Percentiles rank a stretch among this genome's conserved stretches.
phyloP scores from a whole-genome alignment of 2,888 invertebrate genomes.

The Trichopria drosophilae region DNA sequence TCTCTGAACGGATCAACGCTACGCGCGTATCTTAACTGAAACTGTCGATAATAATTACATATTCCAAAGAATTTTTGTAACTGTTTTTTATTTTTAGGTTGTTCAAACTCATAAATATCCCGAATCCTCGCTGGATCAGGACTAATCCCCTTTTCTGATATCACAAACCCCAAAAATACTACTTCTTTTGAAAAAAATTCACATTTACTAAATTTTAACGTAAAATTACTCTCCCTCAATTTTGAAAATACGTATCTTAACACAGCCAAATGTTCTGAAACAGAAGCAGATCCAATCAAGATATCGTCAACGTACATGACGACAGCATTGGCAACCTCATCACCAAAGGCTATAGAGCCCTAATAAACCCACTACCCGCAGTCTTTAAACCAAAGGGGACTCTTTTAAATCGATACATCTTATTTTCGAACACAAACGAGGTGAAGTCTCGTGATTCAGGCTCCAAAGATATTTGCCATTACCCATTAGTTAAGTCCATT shows the following conservation, averaged over 20 bases:
- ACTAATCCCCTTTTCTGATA: slow-evolving; percentile 9
- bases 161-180: slow-evolving; percentile 24
- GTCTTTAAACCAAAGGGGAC: not conserved
- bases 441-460: not conserved
- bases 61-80: slow-evolving; percentile 32
- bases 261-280: slow-evolving; percentile 6
- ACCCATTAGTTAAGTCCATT: not conserved
- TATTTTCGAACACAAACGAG: not conserved
- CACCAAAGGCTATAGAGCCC: not conserved
- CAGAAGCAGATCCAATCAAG: slow-evolving; percentile 33
- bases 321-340: slow-evolving; percentile 42
- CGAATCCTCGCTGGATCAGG: slow-evolving; percentile 24
- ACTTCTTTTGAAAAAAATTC: slow-evolving; percentile 30
- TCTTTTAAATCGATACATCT: not conserved
- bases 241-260: not conserved
- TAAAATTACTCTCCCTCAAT: slow-evolving; percentile 28
- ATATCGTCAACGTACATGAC: slow-evolving; percentile 2
- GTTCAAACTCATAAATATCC: slow-evolving; percentile 35
- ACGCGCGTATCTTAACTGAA: not conserved
- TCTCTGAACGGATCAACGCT: not conserved
- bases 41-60: slow-evolving; percentile 20
- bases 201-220: slow-evolving; percentile 38
- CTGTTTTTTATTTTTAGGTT: slow-evolving; percentile 37
- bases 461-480: not conserved
- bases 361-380: not conserved